Evolutionary conservation across 1,140 invertebrate species (phyloP).

Genomic region (Drosophila bocqueti): DNA sequence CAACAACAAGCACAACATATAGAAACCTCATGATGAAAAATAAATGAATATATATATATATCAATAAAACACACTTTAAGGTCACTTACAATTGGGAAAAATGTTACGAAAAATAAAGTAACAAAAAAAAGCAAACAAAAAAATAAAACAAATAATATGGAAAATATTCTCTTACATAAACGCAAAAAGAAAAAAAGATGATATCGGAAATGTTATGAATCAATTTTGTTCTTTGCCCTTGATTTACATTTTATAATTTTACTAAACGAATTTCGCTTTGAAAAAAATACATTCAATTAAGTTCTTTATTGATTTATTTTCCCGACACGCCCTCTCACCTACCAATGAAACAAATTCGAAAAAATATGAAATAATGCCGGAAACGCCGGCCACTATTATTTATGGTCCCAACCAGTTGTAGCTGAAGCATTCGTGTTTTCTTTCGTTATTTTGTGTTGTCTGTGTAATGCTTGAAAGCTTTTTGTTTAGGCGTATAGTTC

Average conservation of each 20-base stretch:
- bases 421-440: constrained; percentile 31
- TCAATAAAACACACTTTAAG: constrained; percentile 84
- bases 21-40: constrained; percentile 44
- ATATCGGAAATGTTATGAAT: constrained; percentile 51
- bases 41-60: constrained; percentile 28
- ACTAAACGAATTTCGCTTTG: constrained; percentile 31
- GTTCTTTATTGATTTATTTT: constrained; percentile 46
- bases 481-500: constrained; percentile 48
- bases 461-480: constrained; percentile 58
- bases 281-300: constrained; percentile 38
- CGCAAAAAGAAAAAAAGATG: not conserved
- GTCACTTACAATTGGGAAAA: constrained; percentile 85
- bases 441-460: constrained; percentile 40
- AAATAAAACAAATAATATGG: constrained; percentile 28
- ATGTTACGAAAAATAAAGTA: constrained; percentile 71
- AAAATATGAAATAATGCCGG: constrained; percentile 25
- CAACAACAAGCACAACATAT: constrained; percentile 46
- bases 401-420: constrained; percentile 50
- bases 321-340: constrained; percentile 36
- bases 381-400: constrained; percentile 48
- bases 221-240: constrained; percentile 40
- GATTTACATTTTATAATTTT: constrained; percentile 45
- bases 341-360: constrained; percentile 19
- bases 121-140: constrained; percentile 43
- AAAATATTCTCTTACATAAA: constrained; percentile 41